Percentiles rank a stretch among this genome's conserved stretches.
These are phyloP conservation scores for Hippocampus zosterae DNA, from an alignment of 2,113 vertebrate species.

Conservation along the genomic window DNA sequence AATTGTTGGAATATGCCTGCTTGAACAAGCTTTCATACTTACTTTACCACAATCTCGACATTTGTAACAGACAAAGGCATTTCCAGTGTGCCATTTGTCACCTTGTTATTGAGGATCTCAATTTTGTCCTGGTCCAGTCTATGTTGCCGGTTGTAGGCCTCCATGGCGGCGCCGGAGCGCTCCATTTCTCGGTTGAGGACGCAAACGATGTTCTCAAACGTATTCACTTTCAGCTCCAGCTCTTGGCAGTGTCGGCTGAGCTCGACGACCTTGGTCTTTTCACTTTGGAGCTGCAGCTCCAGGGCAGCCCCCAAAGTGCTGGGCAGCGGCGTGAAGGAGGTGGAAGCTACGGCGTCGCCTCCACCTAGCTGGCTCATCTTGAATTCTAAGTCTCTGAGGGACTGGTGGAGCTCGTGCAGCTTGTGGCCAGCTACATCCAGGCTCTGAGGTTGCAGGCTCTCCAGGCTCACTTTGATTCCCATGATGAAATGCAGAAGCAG, in stretches of 20 bases:
- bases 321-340: constrained; percentile 72
- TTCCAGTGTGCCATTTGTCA: constrained; percentile 36
- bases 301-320: constrained; percentile 63
- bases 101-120: constrained; percentile 87
- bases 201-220: constrained; percentile 95
- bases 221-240: constrained; percentile 83
- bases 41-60: background rate
- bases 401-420: constrained; percentile 74
- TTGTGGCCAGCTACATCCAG: constrained; percentile 73
- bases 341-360: constrained; percentile 37
- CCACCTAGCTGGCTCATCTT: constrained; percentile 71
- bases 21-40: background rate
- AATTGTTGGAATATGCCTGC: background rate
- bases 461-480: constrained; percentile 79
- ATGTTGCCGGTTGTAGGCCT: constrained; percentile 86
- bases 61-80: background rate
- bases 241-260: constrained; percentile 78
- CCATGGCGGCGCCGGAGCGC: constrained; percentile 79
- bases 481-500: constrained; percentile 83
- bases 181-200: constrained; percentile 96
- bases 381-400: constrained; percentile 72
- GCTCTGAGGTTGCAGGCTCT: constrained; percentile 76
- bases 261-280: constrained; percentile 72
- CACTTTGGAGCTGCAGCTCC: constrained; percentile 73
- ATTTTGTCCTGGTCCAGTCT: constrained; percentile 91